Conservation (phyloP, 1,140 invertebrate genomes). For the Drosophila pseudoobscura region DNA sequence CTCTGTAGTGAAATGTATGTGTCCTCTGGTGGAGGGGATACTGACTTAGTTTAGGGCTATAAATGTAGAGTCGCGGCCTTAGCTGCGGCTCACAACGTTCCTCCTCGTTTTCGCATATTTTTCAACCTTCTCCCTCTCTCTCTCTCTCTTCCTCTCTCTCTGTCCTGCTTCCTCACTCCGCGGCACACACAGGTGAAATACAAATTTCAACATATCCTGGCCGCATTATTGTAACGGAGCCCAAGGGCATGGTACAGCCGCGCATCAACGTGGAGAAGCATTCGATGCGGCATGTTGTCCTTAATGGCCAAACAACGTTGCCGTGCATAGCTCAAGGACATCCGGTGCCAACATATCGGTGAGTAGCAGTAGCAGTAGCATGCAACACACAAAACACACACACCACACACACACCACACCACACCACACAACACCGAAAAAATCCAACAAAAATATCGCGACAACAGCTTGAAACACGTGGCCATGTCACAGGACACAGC, state of each 20-base stretch:
- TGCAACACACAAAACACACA: constrained; percentile 41
- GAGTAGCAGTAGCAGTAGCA: constrained; percentile 56
- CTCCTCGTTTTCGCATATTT: constrained; percentile 44
- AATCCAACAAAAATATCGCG: constrained; percentile 36
- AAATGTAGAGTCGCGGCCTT: too few relatives aligned
- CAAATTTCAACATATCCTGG: constrained; percentile 87
- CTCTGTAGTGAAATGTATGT: too few relatives aligned
- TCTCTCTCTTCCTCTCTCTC: constrained; percentile 3
- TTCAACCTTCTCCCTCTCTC: constrained; percentile 5
- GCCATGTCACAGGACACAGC: constrained; percentile 49
- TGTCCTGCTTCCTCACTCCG: not conserved
- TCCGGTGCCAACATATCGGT: constrained; percentile 90
- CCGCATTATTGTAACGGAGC: constrained; percentile 87
- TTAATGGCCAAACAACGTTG: constrained; percentile 88
- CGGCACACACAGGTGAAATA: constrained; percentile 84
- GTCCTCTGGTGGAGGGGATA: too few relatives aligned
- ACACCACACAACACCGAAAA: constrained; percentile 27
- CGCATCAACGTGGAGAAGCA: constrained; percentile 88
- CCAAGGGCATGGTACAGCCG: constrained; percentile 89
- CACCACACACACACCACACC: constrained; percentile 7
- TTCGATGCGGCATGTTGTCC: constrained; percentile 86
- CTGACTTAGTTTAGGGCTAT: too few relatives aligned
- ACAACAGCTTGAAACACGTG: constrained; percentile 49
- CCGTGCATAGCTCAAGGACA: constrained; percentile 91
- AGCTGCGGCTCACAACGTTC: not conserved